These are phyloP conservation scores for Lapara coniferarum DNA, from an alignment of 2,888 invertebrate genomes.

Conservation along the genomic window DNA sequence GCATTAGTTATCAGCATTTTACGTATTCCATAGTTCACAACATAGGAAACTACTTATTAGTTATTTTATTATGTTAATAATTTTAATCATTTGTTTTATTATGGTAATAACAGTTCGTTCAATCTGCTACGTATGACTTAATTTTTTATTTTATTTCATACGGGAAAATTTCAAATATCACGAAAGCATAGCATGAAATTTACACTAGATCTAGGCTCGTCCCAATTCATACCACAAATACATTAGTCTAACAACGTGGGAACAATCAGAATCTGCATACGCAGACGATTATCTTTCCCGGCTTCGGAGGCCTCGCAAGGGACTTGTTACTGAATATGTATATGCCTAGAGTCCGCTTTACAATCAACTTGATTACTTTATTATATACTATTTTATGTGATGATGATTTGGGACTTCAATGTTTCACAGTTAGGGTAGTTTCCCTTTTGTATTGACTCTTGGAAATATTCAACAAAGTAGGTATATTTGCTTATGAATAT, in stretches of 20 bases:
- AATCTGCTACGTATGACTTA: no score
- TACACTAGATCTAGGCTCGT: neutral
- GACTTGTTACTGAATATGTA: slow-evolving; percentile 42
- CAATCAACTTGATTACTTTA: slow-evolving; percentile 21
- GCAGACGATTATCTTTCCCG: slow-evolving; percentile 58
- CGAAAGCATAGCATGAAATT: neutral
- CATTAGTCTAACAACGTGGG: slow-evolving; percentile 28
- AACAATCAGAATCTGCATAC: slow-evolving; percentile 64
- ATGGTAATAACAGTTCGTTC: no score
- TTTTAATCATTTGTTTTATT: no score
- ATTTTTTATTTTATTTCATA: no score
- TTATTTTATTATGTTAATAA: no score
- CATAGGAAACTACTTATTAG: no score
- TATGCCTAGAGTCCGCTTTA: slow-evolving; percentile 6
- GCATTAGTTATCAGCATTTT: no score
- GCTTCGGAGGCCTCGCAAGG: slow-evolving; percentile 47
- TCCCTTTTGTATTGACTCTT: no score
- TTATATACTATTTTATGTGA: neutral
- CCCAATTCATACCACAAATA: slow-evolving; percentile 6
- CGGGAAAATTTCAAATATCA: neutral
- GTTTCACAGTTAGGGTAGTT: no score
- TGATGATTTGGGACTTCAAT: neutral
- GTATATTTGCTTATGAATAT: no score
- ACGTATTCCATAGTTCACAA: no score
- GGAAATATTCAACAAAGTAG: no score